phyloP scores from a whole-genome alignment of 2,113 vertebrate genomes.

The Theristicus caerulescens region DNA sequence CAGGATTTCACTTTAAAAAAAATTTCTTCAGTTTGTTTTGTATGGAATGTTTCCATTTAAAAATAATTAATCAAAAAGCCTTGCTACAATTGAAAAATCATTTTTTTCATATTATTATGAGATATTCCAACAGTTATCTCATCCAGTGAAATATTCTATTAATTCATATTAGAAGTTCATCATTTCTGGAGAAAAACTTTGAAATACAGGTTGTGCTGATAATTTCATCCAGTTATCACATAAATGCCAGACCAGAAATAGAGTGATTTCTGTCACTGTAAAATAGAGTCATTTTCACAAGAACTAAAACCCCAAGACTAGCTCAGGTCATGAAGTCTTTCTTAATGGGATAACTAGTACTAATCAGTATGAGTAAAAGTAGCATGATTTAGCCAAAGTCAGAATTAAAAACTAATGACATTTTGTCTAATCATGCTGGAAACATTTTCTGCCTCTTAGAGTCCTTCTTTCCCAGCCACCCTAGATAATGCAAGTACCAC shows the following conservation, averaged over 20 bases:
- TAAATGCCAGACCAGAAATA: background rate
- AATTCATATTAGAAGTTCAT: background rate
- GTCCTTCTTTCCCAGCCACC: background rate
- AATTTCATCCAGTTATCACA: background rate
- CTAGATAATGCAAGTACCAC: background rate
- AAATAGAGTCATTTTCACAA: too few relatives aligned
- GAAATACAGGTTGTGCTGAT: background rate
- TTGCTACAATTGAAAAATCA: background rate
- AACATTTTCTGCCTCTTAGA: background rate
- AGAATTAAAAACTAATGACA: background rate
- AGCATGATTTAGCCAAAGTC: background rate
- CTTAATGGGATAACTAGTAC: background rate
- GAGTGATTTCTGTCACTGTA: too few relatives aligned
- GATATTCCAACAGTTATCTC: background rate
- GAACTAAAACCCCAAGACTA: background rate
- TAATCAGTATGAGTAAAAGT: background rate
- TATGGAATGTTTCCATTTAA: background rate
- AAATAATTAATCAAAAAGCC: background rate
- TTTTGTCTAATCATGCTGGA: background rate
- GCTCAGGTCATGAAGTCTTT: background rate
- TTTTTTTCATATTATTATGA: background rate
- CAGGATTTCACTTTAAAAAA: background rate
- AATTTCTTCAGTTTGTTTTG: background rate
- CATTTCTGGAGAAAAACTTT: background rate
- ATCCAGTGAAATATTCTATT: background rate